Evolutionary conservation across 1,140 invertebrate species (phyloP), one percentile per base, ranked within the genome.

Genomic region (Orussus abietinus): DNA sequence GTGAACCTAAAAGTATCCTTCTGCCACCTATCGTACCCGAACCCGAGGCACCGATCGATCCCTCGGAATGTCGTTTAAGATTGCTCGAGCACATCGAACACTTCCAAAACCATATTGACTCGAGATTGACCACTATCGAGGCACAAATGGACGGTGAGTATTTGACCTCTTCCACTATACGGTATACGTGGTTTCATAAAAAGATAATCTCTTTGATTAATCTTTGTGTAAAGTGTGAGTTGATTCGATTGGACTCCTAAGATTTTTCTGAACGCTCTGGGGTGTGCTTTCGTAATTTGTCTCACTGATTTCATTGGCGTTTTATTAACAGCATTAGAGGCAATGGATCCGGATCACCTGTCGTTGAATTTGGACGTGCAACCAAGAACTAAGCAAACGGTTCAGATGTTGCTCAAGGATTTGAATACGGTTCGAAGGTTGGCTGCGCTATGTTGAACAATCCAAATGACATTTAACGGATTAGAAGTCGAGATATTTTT

Each of bases 11-110:
- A 10, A 25, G 5, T 6, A 14, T 26, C 21, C 53, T 57, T 9
- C 42, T 51, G 7, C 66, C 69, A 38, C 66, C 68, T 21, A 60
- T 69, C 30, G 62, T 79, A 43, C 88, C 88, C 10, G 80, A 86
- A 67, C 86, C 87, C 0, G 87, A 90, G 69, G 84, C 85, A 7
- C 80, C 85, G 2, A 90, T 91, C 41, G 85, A 90, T 70, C 79
- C 82, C 19, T 70, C 77, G 25, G 86, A 87, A 59, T 92, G 89
- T 62, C 78, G 86, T 41, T 74, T 85, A 46, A 80, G 85, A 55
- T 72, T 93, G 12, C 69, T 92, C 32, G 80, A 86, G 17, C 88
- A 92, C 57, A 80, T 93, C 21, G 80, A 84, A 48, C 76, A 85
- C 53, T 81, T 82, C 56, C 85, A 90, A 59, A 75, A 78, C 40